These are phyloP conservation scores for Ptyas mucosa DNA, from an alignment of 2,113 vertebrate genomes.

Conservation along the genomic window DNA sequence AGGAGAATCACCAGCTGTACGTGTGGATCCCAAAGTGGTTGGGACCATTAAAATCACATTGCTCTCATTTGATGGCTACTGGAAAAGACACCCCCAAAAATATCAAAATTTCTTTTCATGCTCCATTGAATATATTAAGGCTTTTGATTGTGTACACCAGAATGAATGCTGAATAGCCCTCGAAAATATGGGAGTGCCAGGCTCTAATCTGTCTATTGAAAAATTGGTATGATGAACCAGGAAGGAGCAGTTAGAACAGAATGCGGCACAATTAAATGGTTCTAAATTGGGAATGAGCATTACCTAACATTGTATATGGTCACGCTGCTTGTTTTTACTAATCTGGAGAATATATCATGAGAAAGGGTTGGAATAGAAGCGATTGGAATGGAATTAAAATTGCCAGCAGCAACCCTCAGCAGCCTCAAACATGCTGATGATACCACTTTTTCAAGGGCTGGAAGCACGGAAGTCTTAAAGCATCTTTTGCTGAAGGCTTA, in stretches of 20 bases:
- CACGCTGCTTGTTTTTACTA: not conserved
- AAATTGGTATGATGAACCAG: not conserved
- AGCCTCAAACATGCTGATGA: not conserved
- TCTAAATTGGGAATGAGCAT: not conserved
- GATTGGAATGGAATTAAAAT: not conserved
- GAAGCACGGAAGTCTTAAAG: not conserved
- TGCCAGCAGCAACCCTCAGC: not conserved
- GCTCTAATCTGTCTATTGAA: not conserved
- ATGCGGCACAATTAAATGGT: not conserved
- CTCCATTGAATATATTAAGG: not conserved
- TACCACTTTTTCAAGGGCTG: not conserved
- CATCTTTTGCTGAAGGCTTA: not conserved
- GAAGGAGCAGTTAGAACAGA: not conserved
- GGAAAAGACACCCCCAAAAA: not conserved
- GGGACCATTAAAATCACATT: not conserved
- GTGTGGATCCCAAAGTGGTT: not conserved
- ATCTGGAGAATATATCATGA: not conserved
- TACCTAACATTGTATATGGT: not conserved
- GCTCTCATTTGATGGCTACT: not conserved
- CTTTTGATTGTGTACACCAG: not conserved
- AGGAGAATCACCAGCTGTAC: not conserved
- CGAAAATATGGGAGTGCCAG: not conserved
- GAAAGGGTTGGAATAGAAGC: not conserved
- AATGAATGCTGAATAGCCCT: not conserved
- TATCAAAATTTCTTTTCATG: not conserved